Base-by-base conservation (phyloP, 2,888 invertebrate species). In the Agrilus mali region DNA sequence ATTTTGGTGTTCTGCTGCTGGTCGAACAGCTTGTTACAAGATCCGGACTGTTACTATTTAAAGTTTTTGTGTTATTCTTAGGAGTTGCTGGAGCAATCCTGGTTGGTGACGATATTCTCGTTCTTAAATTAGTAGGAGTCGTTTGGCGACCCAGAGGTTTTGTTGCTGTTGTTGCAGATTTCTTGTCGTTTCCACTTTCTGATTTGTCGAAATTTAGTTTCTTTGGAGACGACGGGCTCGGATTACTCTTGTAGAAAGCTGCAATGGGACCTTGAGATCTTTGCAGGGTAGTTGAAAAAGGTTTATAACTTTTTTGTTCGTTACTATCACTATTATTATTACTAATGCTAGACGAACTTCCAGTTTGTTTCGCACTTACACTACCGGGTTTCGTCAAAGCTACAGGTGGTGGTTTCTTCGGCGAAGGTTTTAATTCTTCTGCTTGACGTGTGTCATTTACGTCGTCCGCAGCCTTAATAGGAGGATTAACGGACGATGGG, bases 401-500 rank as follows among this genome's bases (percentile, higher is more conserved):
- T 34, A 45, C 14, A 20, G 14, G 37, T 32, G 14, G 37, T 32
- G 4, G 20, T 20, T 20, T 20, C 7, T 20, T 20, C 39, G 32
- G 22, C 34, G 43, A 27, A 8, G 27, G 1, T 27, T 27, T 27
- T 27, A 27, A 27, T 10, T 27, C 27, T 10, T 27, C 27, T 27
- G 20, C 7, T 20, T 20, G 4, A 7, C 10, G 8, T 4, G 27
- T 20, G 31, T 22, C 41, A 10, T 27, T 27, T 27, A 10, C 27
- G 27, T 27, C 27, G 37, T 40, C 42, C 8, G 36, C 15, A 33
- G 50, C 45, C 47, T 59, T 61, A 20, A 59, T 66, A 4, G 83
- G 84, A 32, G 79, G 73, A 56, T 83, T 84, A 0, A 82, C 72
- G 0, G 80, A 77, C 7, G 83, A 78, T 0, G 86, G 81, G 51